phyloP scores from a whole-genome alignment of 1,140 invertebrate species.

The Drosophila bifasciata region DNA sequence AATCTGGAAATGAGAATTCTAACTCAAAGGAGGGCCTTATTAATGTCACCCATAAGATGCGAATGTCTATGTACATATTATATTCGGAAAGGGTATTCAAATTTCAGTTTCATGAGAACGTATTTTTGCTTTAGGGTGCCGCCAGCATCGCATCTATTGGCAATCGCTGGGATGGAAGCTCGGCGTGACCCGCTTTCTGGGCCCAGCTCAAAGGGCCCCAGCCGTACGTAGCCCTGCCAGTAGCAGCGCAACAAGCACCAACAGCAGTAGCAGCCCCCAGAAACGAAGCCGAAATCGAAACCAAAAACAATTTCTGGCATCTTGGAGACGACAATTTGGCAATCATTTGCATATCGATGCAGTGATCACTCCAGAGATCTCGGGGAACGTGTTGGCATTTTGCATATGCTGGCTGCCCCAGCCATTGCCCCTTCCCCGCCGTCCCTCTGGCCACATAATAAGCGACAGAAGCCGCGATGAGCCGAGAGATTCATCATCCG shows the following conservation, averaged over 20 bases:
- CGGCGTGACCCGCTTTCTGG: slow-evolving; percentile 50
- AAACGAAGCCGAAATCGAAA: slow-evolving; percentile 1
- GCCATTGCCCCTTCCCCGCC: too few species aligned
- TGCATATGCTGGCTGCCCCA: slow-evolving; percentile 14
- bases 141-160: slow-evolving; percentile 38
- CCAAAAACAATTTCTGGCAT: slow-evolving; percentile 21
- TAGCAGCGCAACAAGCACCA: slow-evolving; percentile 10
- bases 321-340: slow-evolving; percentile 62
- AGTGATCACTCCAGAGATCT: slow-evolving; percentile 44
- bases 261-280: slow-evolving; percentile 36
- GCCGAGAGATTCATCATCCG: slow-evolving; percentile 18
- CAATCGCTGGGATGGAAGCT: slow-evolving; percentile 31
- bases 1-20: neutral
- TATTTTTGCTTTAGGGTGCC: slow-evolving; percentile 60
- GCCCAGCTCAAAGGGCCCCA: slow-evolving; percentile 41
- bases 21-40: too few species aligned
- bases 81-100: slow-evolving; percentile 25
- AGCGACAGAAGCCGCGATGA: neutral
- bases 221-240: slow-evolving; percentile 1
- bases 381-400: slow-evolving; percentile 73
- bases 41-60: too few species aligned
- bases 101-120: neutral
- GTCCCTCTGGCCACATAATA: neutral
- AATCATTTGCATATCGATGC: slow-evolving; percentile 76
- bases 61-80: neutral